These are phyloP conservation scores for Drosophila nigrodunni DNA, from an alignment of 1,140 invertebrate genomes.

Conservation along the genomic window DNA sequence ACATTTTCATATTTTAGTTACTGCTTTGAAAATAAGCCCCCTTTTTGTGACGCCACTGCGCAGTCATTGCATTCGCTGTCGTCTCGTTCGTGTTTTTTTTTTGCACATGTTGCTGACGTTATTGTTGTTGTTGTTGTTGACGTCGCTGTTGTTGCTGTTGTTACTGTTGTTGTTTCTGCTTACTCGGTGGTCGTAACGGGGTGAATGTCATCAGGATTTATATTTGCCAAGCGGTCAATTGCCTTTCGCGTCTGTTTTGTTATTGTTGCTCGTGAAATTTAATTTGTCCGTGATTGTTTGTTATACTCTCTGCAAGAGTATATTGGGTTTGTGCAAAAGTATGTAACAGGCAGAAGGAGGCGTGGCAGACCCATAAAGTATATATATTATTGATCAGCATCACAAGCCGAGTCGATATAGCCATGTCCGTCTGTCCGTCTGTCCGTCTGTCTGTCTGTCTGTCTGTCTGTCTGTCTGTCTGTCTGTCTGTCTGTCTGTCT, in stretches of 20 bases:
- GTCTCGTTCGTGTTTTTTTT: slow-evolving; percentile 3
- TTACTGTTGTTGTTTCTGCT: slow-evolving; percentile 32
- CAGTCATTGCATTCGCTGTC: slow-evolving; percentile 39
- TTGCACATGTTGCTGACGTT: slow-evolving; percentile 55
- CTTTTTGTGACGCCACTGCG: slow-evolving; percentile 19
- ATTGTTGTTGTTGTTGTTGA: slow-evolving; percentile 9
- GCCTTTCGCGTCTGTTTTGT: slow-evolving; percentile 59
- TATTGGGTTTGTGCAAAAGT: too few species aligned
- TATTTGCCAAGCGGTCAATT: slow-evolving; percentile 73
- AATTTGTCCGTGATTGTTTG: slow-evolving; percentile 55
- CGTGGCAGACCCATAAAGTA: too few species aligned
- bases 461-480: too few species aligned
- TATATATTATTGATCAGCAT: too few species aligned
- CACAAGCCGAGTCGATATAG: too few species aligned
- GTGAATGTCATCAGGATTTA: slow-evolving; percentile 84
- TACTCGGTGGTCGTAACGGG: slow-evolving; percentile 67
- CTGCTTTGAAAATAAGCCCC: background rate
- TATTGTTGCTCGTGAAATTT: slow-evolving; percentile 54
- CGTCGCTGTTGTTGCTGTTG: slow-evolving; percentile 31
- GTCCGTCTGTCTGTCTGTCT: too few species aligned
- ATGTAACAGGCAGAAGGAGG: too few species aligned
- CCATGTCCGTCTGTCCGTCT: too few species aligned
- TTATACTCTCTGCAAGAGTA: too few species aligned
- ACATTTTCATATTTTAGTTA: background rate
- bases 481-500: too few species aligned